Conservation (phyloP, 2,797 vertebrate species). For the Alectoris magna region DNA sequence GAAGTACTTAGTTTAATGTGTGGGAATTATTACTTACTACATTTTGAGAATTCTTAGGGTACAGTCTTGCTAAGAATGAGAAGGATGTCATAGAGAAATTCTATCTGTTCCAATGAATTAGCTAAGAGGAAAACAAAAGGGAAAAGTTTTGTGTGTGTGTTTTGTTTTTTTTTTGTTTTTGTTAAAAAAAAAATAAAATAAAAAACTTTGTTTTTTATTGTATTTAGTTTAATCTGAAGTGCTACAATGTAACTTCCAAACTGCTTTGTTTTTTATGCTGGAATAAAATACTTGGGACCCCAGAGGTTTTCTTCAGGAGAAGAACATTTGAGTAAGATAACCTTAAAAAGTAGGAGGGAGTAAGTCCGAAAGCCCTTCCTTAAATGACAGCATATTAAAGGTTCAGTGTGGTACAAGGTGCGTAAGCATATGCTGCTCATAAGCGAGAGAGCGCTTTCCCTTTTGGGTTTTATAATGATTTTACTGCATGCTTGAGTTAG, state of each 20-base stretch:
- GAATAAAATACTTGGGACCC: background rate
- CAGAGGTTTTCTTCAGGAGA: background rate
- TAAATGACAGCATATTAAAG: background rate
- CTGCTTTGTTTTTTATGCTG: background rate
- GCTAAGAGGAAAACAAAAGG: background rate
- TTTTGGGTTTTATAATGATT: background rate
- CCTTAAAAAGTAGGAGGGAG: fast-evolving
- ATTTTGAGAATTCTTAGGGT: background rate
- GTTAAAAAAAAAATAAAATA: no score
- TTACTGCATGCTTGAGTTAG: background rate
- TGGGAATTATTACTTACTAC: fast-evolving
- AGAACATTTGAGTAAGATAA: background rate
- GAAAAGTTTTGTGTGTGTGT: no score
- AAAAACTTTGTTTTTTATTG: background rate
- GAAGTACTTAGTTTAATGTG: background rate
- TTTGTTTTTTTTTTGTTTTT: no score
- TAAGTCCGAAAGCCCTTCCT: background rate
- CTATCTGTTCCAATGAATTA: background rate
- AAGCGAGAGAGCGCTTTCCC: background rate
- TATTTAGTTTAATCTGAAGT: background rate
- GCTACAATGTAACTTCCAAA: background rate
- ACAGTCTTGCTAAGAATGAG: background rate
- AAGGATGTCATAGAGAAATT: background rate
- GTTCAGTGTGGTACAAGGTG: background rate
- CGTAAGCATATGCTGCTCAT: background rate